Base-by-base conservation (phyloP, 1,140 invertebrate species). In the Acromyrmex charruanus region DNA sequence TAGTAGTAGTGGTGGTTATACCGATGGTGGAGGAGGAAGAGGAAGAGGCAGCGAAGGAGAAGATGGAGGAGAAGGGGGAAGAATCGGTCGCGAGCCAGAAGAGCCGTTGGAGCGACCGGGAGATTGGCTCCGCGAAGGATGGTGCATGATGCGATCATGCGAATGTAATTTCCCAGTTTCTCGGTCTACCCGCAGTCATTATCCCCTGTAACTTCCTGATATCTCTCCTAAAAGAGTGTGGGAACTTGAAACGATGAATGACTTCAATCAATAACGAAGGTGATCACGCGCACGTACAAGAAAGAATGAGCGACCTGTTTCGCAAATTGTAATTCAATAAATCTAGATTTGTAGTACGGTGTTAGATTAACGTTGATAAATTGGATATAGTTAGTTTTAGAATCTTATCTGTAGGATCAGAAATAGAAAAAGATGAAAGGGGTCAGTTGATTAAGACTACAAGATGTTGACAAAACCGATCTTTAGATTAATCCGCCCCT, bases 41-140 rank as follows among this genome's bases (percentile, higher is more conserved):
- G 51, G 49, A 89, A 63, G 12, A 18, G 39, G 49, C 35, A 7
- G 68, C 87, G 51, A 7, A 66, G 51, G 28, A 18, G 31, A 14
- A 63, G 35, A 59, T 75, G 25, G 3, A 49, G 44, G 28, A n/a
- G 49, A 89, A 80, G 35, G 10, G 75, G 49, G n/a, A 16, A 75
- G 49, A 71, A 81, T 88, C 81, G 63, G 86, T 81, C 63, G 82
- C 55, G 87, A 80, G 58, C 53, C 77, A 35, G 25, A 39, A n/a
- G 21, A 49, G 55, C 44, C 63, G 71, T 61, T 61, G 31, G 68
- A 74, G 55, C 55, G 25, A 61, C 49, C 80, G 69, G 16, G 80
- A 75, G 80, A 61, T 39, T 74, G 55, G 80, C n/a, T 18, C 25
- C 18, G n/a, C 51, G 55, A 72, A 82, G 80, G 55, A 84, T 75